Evolutionary conservation across 2,888 invertebrate genomes (phyloP), one percentile per base, ranked within the genome.

Genomic region (Amphipyra tragopoginis): DNA sequence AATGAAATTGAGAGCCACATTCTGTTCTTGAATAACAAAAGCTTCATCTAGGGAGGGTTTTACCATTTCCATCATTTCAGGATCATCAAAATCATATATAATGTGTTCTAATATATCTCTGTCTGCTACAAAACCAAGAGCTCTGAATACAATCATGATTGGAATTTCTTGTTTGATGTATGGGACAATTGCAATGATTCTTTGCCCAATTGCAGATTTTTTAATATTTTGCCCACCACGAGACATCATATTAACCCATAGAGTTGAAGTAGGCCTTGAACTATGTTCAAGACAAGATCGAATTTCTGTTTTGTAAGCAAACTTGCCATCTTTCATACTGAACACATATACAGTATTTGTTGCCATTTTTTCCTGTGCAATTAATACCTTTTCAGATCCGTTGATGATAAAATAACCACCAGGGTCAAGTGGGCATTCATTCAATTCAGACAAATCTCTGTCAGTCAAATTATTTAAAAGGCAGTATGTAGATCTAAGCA

Each of bases 51-150:
- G 93, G 0, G 99, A 99, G 0, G 99, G 99, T 90, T 99, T 99
- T 0, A 99, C 99, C 99, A 99, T 99, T 96, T 99, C 99, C 99
- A 99, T 99, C 99, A 99, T 99, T 95, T 99, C 99, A 7, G 99
- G 99, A 93, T 99, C 99, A 91, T 99, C 99, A 93, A 99, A 99
- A 88, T 99, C 99, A 90, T 99, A 99, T 84, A 99, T 99, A 69
- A 99, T 99, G 86, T 99, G 99, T 88, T 99, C 99, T 21, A 99
- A 95, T 84, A 99, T 99, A 93, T 99, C 99, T 85, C 99, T 96
- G 93, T 99, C 99, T 8, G 99, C 99, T 44, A 99, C 99, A 94
- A 99, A 99, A 38, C 99, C 99, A 64, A 99, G 95, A n/a, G 99
- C 99, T 88, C 99, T 96, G 89, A 99, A 99, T 1, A 99, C 99